Base-by-base conservation (phyloP, 2,888 invertebrate species). In the Hololepta plana region DNA sequence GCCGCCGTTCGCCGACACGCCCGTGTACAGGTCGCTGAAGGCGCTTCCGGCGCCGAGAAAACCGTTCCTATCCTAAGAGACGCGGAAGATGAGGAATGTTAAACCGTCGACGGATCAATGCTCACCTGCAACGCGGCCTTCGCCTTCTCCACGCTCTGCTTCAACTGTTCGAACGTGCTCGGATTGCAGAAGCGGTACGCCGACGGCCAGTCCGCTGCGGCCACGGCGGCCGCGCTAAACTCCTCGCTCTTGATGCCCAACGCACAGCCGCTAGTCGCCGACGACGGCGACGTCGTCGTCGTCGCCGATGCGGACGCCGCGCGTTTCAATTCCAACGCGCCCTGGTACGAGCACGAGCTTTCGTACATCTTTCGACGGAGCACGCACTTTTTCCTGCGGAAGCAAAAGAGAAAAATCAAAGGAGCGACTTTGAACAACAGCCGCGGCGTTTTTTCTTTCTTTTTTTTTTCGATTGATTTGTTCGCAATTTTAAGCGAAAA, bases 321-420 rank as follows among this genome's bases (percentile, higher is more conserved):
- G n/a, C 55, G 47, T 40, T 56, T 55, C 39, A 57, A 45, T 39
- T 55, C 53, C 34, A 55, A 49, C 39, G 60, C 59, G 12, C 37
- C 60, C 46, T 82, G 81, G 61, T 85, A 85, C 55, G 84, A 85
- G 64, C 85, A 85, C 49, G 84, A 84, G 61, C 84, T 84, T 67
- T 85, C 85, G 71, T 85, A 85, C 85, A 85, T 85, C 49, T 63
- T 65, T 30, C 50, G 48, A 20, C 51, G 46, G 25, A 49, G 32
- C 14, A 40, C 43, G 32, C 50, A 49, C 51, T 52, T 52, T 37
- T 50, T 51, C 37, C 53, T 52, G 36, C 9, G 46, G 45, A 26
- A 20, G 33, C 32, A 26, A 27, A 21, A 2, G 13, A 12, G n/a
- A 3, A n/a, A n/a, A n/a, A n/a, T n/a, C n/a, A n/a, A n/a, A n/a